Evolutionary conservation across 2,888 invertebrate species (phyloP).

Genomic region (Parnassius orleans): DNA sequence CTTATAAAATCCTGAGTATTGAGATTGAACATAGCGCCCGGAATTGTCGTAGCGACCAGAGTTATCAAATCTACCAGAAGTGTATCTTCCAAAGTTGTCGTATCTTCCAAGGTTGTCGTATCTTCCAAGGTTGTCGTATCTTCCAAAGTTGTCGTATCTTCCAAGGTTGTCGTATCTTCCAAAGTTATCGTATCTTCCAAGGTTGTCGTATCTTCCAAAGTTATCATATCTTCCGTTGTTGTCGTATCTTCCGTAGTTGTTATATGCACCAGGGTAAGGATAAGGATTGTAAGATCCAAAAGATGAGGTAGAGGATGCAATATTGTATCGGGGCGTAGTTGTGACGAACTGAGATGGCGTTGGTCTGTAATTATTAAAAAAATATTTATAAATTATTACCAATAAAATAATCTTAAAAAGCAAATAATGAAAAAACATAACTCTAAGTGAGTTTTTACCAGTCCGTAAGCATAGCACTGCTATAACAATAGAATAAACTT

Average conservation of each 20-base stretch:
- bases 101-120: background rate
- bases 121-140: conserved; percentile 23
- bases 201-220: background rate
- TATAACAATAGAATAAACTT: no score
- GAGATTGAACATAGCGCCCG: conserved; percentile 45
- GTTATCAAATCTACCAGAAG: conserved; percentile 22
- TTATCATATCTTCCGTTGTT: conserved; percentile 24
- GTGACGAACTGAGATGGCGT: conserved; percentile 38
- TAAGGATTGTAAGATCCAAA: conserved; percentile 30
- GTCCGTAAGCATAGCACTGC: no score
- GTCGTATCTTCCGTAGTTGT: conserved; percentile 25
- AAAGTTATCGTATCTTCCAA: conserved; percentile 13
- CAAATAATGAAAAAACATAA: background rate
- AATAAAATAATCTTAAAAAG: background rate
- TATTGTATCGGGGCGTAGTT: conserved; percentile 11
- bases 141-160: conserved; percentile 27
- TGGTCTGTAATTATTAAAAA: conserved; percentile 34
- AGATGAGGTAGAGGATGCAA: conserved; percentile 16
- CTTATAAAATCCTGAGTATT: conserved; percentile 60
- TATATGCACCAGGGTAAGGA: conserved; percentile 32
- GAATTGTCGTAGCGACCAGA: conserved; percentile 16
- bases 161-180: conserved; percentile 34
- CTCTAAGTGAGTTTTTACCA: no score
- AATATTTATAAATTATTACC: background rate
- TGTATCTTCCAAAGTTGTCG: conserved; percentile 31